Conservation (phyloP, 1,140 invertebrate genomes). For the Musca vetustissima region DNA sequence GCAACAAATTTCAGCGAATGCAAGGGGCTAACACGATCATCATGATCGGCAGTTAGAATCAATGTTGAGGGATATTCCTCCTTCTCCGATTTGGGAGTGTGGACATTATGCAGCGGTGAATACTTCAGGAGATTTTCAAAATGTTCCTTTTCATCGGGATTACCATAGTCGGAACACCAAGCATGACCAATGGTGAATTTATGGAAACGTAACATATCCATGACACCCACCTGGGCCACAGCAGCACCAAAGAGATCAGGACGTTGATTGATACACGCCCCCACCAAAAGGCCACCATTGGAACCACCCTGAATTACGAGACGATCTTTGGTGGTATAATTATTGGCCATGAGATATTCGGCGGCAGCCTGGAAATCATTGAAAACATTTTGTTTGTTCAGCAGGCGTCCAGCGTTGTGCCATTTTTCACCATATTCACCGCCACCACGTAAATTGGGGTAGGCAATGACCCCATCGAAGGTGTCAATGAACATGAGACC, state of each 20-base stretch:
- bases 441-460: constrained; percentile 95
- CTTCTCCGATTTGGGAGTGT: constrained; percentile 60
- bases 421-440: constrained; percentile 97
- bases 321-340: constrained; percentile 77
- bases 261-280: constrained; percentile 90
- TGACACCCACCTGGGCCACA: constrained; percentile 89
- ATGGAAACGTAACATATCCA: constrained; percentile 97
- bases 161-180: constrained; percentile 96
- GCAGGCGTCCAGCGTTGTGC: constrained; percentile 89
- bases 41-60: constrained; percentile 94
- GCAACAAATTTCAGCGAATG: constrained; percentile 96
- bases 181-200: constrained; percentile 98
- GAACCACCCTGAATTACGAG: constrained; percentile 92
- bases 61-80: constrained; percentile 88
- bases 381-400: constrained; percentile 97
- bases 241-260: constrained; percentile 93
- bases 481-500: constrained; percentile 85
- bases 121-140: constrained; percentile 89
- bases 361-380: constrained; percentile 95
- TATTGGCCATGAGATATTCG: constrained; percentile 82
- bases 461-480: constrained; percentile 83
- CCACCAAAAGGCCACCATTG: constrained; percentile 94
- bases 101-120: constrained; percentile 94
- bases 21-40: constrained; percentile 94
- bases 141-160: constrained; percentile 82